Conservation (phyloP, 1,140 invertebrate species). For the Drosophila kohkoa region DNA sequence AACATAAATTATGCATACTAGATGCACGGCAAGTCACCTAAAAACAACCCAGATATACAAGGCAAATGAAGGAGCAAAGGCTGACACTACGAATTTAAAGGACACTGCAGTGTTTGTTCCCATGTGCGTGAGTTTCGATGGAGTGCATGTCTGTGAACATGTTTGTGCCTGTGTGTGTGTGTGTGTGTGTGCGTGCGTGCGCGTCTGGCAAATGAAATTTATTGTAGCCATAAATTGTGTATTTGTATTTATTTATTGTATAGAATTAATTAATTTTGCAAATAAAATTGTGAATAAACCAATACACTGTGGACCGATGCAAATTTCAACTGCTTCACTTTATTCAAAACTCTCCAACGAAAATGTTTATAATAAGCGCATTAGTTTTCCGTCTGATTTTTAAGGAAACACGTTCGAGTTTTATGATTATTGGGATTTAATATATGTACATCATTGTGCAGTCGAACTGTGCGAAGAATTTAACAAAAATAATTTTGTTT, state of each 20-base stretch:
- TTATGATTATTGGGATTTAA: too few relatives aligned
- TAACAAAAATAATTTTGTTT: too few relatives aligned
- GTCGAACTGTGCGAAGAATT: too few relatives aligned
- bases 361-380: not conserved
- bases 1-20: constrained; percentile 70
- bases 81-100: constrained; percentile 16
- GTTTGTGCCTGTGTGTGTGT: not conserved
- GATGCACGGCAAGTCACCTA: constrained; percentile 47
- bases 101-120: constrained; percentile 12
- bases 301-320: not conserved
- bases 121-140: constrained; percentile 18
- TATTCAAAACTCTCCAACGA: not conserved
- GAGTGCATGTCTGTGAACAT: not conserved
- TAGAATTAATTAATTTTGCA: constrained; percentile 71
- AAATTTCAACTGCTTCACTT: constrained; percentile 5
- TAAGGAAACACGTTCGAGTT: too few relatives aligned
- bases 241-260: constrained; percentile 55
- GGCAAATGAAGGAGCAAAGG: constrained; percentile 4
- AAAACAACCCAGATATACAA: not conserved
- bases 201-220: constrained; percentile 55
- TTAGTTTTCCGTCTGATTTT: too few relatives aligned
- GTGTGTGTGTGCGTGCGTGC: constrained; percentile 15
- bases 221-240: constrained; percentile 68
- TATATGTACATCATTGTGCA: too few relatives aligned
- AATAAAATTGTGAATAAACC: constrained; percentile 60